Evolutionary conservation across 2,888 invertebrate genomes (phyloP).

Genomic region (Scelioninae gen. 1): DNA sequence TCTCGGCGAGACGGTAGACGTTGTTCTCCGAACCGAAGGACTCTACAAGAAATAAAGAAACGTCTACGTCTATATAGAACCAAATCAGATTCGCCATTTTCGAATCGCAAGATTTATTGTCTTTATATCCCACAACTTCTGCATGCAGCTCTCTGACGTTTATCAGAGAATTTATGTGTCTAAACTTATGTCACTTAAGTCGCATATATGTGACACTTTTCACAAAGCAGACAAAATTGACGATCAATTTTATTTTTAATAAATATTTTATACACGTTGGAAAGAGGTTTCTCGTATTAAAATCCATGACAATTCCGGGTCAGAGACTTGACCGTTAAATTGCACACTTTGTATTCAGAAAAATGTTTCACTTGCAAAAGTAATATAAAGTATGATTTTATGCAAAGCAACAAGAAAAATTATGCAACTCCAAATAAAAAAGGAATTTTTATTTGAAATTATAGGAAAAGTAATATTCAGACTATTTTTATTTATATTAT

Average conservation of each 20-base stretch:
- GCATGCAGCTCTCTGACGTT: constrained; percentile 33
- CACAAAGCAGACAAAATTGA: constrained; percentile 26
- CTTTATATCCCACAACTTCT: constrained; percentile 51
- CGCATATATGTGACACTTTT: constrained; percentile 22
- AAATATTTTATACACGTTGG: too few species aligned
- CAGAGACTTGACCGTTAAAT: constrained; percentile 22
- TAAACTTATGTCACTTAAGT: constrained; percentile 43
- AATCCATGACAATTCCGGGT: constrained; percentile 7
- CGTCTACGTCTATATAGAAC: constrained; percentile 60
- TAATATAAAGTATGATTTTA: background rate
- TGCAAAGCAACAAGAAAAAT: constrained; percentile 5
- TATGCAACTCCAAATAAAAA: background rate
- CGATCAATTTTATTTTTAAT: constrained; percentile 9
- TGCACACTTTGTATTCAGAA: constrained; percentile 18
- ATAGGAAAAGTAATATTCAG: background rate
- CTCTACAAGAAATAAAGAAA: constrained; percentile 65
- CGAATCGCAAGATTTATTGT: constrained; percentile 66
- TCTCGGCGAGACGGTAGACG: constrained; percentile 79
- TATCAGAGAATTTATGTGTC: constrained; percentile 44
- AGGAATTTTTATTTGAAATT: too few species aligned
- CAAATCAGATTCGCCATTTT: constrained; percentile 63
- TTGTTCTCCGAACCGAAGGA: constrained; percentile 76
- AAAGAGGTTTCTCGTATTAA: background rate
- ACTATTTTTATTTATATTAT: too few species aligned
- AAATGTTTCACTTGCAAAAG: background rate